These are phyloP conservation scores for Isurus oxyrinchus DNA, from an alignment of 2,113 vertebrate species.

Conservation along the genomic window DNA sequence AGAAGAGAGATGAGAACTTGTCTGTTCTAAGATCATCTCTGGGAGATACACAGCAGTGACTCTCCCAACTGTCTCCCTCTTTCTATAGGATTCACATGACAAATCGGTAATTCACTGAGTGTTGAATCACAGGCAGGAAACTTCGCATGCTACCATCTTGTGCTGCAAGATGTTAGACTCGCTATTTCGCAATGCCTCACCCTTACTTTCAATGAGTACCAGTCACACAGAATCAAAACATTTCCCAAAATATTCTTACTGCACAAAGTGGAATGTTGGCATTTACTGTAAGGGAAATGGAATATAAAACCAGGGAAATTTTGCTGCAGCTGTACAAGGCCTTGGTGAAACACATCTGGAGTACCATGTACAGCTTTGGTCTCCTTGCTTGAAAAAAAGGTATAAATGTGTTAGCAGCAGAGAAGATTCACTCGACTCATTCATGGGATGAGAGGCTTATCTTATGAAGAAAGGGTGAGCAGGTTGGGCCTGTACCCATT, in stretches of 20 bases:
- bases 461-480: too few species aligned
- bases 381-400: too few species aligned
- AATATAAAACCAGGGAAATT: too few species aligned
- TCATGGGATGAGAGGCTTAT: too few species aligned
- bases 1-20: not conserved
- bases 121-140: not conserved
- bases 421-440: too few species aligned
- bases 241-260: not conserved
- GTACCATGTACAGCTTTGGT: too few species aligned
- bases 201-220: not conserved
- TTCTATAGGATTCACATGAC: not conserved
- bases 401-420: not conserved
- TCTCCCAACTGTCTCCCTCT: not conserved
- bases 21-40: not conserved
- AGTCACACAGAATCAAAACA: not conserved
- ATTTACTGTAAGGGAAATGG: too few species aligned
- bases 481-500: too few species aligned
- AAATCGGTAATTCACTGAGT: not conserved
- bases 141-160: not conserved
- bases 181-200: not conserved
- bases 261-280: not conserved
- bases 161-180: not conserved
- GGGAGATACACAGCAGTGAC: not conserved
- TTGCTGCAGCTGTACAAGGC: too few species aligned
- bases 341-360: too few species aligned